Percentiles rank a stretch among this genome's conserved stretches.
Evolutionary conservation across 1,140 invertebrate genomes (phyloP).

Genomic region (Microplitis mediator): DNA sequence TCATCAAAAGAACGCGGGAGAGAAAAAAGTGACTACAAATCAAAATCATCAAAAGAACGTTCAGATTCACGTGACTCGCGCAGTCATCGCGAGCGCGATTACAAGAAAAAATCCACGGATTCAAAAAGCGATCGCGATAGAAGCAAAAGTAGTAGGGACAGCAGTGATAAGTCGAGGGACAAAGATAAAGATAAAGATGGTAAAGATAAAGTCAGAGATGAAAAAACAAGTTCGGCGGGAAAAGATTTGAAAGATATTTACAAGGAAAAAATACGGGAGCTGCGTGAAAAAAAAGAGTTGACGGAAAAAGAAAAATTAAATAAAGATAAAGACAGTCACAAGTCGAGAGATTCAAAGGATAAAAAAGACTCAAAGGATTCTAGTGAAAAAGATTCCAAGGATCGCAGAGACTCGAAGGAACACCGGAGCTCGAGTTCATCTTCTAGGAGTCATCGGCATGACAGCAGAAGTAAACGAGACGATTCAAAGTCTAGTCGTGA

Average conservation of each 20-base stretch:
- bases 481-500: constrained; percentile 29
- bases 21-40: constrained; percentile 46
- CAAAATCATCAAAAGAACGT: constrained; percentile 53
- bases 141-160: constrained; percentile 25
- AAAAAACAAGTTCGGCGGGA: constrained; percentile 36
- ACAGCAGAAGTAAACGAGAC: constrained; percentile 10
- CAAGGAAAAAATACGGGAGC: constrained; percentile 59
- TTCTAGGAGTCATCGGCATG: constrained; percentile 27
- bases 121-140: constrained; percentile 46
- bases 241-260: constrained; percentile 60
- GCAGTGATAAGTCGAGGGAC: constrained; percentile 23
- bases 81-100: constrained; percentile 41
- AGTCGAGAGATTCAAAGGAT: constrained; percentile 41
- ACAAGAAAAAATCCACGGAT: constrained; percentile 42
- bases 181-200: constrained; percentile 38
- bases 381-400: constrained; percentile 42
- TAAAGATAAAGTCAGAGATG: constrained; percentile 33
- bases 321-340: constrained; percentile 44
- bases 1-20: constrained; percentile 51
- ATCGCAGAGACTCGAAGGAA: constrained; percentile 22
- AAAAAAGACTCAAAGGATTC: constrained; percentile 55
- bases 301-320: constrained; percentile 58
- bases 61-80: constrained; percentile 37
- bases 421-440: constrained; percentile 28
- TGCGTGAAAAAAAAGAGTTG: constrained; percentile 59